Base-by-base conservation (phyloP, 2,797 vertebrate genomes). In the Sarcophilus harrisii region DNA sequence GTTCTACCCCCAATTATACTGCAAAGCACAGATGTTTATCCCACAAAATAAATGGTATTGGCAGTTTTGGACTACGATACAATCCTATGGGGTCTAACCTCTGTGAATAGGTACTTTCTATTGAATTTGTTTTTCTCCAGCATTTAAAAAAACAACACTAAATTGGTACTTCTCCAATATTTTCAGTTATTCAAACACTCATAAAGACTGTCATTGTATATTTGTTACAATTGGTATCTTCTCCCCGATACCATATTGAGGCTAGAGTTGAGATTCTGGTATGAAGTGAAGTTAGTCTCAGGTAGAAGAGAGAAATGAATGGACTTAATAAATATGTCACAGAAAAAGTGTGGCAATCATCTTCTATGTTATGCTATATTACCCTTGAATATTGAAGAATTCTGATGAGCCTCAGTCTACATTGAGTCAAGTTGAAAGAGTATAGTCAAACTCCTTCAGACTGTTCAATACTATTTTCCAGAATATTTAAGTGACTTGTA, bases 11-110 rank as follows among this genome's bases (percentile, higher is more conserved):
- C 97, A 96, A 62, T 98, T 98, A 98, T 58, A 93, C 62, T 91
- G 60, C 96, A 98, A 97, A 98, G 97, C 98, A 97, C 98, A 99
- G 98, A 98, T 98, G 98, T 98, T 98, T 98, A 96, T 97, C 97
- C 96, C 55, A 91, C 97, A 97, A 98, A 98, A 98, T 97, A 98
- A 98, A 98, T 96, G 97, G 96, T 97, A 93, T 62, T 98, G 97
- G 97, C 97, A 98, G 94, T 97, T 98, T 97, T 90, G 96, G 96
- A 95, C 96, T 98, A 95, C 97, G 94, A 97, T 98, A 98, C 98
- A 98, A 98, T 98, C 96, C 98, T 98, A 57, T 59, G 96, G 96
- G 95, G 92, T 94, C 92, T 97, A 92, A 96, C n/a, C 93, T 95
- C 97, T 92, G 92, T 91, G 93, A 96, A 97, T 94, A 94, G n/a